Base-by-base conservation (phyloP, 2,888 invertebrate genomes). In the Stratiomys singularior region DNA sequence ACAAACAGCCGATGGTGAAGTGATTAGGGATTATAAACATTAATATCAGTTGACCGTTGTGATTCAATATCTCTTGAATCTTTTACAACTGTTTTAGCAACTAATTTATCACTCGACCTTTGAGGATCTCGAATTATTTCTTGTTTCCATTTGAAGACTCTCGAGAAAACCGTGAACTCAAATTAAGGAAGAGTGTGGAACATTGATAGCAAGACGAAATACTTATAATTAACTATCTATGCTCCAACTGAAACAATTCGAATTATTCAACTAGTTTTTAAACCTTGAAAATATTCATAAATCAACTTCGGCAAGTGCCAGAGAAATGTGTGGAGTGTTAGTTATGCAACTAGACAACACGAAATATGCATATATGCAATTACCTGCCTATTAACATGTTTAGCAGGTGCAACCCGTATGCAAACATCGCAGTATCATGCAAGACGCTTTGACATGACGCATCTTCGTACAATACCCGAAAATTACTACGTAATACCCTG, bases 101-200 rank as follows among this genome's bases (percentile, higher is more conserved):
- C 30, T 25, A 30, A 64, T 64, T 9, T 15, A 64, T 64, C 64
- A 64, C n/a, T 64, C n/a, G 30, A n/a, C 28, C 25, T 64, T 64
- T 64, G 13, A 64, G 25, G 64, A 64, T 64, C 64, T 64, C n/a
- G 64, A 28, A 27, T 28, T 30, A 64, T 52, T 13, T 13, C 7
- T 4, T 9, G 15, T 52, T 18, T 52, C 15, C 15, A 9, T 13
- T 7, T 63, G 63, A 25, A 63, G 37, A 37, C 15, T 27, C 23
- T 66, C 37, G 1, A 15, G 37, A 66, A 66, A 66, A 28, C 66
- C 66, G 37, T 66, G 66, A 66, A 66, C 66, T 37, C 37, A n/a
- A 18, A 44, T 37, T 13, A 66, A 37, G 66, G 28, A 66, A 28
- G 37, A 37, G 66, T 66, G 9, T 37, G 21, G 11, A 28, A 21